Base-by-base conservation (phyloP, 2,113 vertebrate species). In the Mungos mungo region DNA sequence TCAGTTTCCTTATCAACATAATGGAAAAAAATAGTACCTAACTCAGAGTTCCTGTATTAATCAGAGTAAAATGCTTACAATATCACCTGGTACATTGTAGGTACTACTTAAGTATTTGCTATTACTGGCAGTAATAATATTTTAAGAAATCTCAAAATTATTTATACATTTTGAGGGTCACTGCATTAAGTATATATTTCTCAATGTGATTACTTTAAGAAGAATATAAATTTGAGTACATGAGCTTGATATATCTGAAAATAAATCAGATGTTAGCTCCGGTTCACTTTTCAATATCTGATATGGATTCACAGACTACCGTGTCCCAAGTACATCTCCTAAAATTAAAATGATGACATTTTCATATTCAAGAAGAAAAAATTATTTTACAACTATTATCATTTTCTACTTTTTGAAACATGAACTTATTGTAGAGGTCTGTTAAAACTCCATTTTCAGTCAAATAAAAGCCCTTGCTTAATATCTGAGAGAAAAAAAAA, bases 281-380 rank as follows among this genome's bases (percentile, higher is more conserved):
- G 25, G 15, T 69, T 84, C 16, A 54, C 1, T 31, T 95, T 38
- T 92, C 7, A 81, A 19, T 52, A 60, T 45, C 66, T 52, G 5
- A 68, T 25, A 72, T 3, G 2, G 31, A 89, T 72, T 89, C 57
- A 77, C 27, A 69, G 33, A 57, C 35, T 90, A 31, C 16, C 10
- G 93, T 77, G 11, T 66, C 72, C n/a, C 60, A 72, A 77, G 11
- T 21, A 68, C 7, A 81, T 31, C 14, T 82, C 25, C 81, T 93
- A 90, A 95, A 95, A 91, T 85, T 96, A 93, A 95, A 95, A 92
- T 47, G 33, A 19, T 60, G 15, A 92, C 9, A 11, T 54, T 35
- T 79, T 74, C 33, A 92, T 16, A 87, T 35, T 38, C 81, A 93
- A 88, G 60, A 15, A 92, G 29, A 92, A 85, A 93, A 63, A 1